Conservation (phyloP, 2,888 invertebrate genomes). For the Drosophila picticornis region DNA sequence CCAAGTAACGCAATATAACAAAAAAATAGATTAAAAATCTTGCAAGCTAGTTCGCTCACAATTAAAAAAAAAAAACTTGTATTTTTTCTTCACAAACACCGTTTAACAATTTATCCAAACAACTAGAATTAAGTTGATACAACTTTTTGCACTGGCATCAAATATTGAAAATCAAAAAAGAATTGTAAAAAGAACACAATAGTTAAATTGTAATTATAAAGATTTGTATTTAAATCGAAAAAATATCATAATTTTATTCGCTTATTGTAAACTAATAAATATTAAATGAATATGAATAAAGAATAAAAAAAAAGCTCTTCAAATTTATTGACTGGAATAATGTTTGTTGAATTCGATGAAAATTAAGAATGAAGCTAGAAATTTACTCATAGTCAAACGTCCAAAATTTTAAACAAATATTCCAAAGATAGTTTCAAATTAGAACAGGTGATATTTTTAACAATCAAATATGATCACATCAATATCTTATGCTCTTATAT, state of each 20-base stretch:
- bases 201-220: constrained; percentile 83
- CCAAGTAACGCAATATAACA: constrained; percentile 10
- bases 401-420: constrained; percentile 5
- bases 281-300: constrained; percentile 77
- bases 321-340: not conserved
- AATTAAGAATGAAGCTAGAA: not conserved
- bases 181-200: constrained; percentile 82
- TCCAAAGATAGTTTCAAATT: constrained; percentile 26
- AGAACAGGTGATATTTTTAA: constrained; percentile 9
- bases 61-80: constrained; percentile 61
- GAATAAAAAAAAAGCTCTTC: constrained; percentile 30
- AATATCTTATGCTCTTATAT: not conserved
- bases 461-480: constrained; percentile 2
- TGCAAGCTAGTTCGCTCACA: constrained; percentile 62
- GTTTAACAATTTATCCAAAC: constrained; percentile 27
- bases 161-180: constrained; percentile 60
- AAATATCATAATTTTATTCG: constrained; percentile 73
- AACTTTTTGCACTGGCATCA: constrained; percentile 84
- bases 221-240: constrained; percentile 73
- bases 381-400: not conserved
- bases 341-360: not conserved
- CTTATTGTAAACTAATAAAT: constrained; percentile 83
- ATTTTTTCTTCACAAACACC: constrained; percentile 74
- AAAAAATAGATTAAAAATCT: constrained; percentile 37
- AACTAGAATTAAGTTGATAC: constrained; percentile 58